Evolutionary conservation across 92 coral and sea anemone genomes (phyloP).

Genomic region (Epizoanthus illoricatus): DNA sequence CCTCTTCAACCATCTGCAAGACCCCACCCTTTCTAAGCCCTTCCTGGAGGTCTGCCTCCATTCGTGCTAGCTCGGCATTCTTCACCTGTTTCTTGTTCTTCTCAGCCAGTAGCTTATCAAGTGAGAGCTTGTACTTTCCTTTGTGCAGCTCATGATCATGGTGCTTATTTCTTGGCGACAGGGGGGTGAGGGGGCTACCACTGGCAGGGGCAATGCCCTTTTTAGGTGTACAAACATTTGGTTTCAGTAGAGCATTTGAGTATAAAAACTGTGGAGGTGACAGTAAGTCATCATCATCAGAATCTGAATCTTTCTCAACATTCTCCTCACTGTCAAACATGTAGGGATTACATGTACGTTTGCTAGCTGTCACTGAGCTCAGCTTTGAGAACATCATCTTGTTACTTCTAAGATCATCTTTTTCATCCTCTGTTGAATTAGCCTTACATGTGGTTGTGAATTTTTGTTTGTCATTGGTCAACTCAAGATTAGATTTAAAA

Average conservation of each 20-base stretch:
- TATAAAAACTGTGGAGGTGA: constrained; percentile 73
- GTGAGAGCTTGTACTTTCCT: constrained; percentile 63
- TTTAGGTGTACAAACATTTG: constrained; percentile 53
- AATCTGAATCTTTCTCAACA: constrained; percentile 21
- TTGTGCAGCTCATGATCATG: constrained; percentile 10
- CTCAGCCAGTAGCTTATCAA: constrained; percentile 69
- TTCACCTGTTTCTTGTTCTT: constrained; percentile 56
- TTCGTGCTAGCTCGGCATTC: constrained; percentile 61
- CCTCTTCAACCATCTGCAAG: constrained; percentile 49
- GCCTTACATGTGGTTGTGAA: background rate
- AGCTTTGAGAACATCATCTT: background rate
- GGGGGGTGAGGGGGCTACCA: constrained; percentile 48
- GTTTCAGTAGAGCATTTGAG: constrained; percentile 46
- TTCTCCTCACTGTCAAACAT: constrained; percentile 18
- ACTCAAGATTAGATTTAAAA: too few relatives aligned
- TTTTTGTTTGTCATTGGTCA: background rate
- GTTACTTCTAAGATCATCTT: background rate
- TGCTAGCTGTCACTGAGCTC: background rate
- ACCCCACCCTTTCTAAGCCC: constrained; percentile 73
- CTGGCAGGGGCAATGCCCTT: constrained; percentile 44
- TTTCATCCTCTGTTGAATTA: background rate
- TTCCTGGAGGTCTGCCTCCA: constrained; percentile 76
- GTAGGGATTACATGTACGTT: background rate
- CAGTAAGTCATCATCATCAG: constrained; percentile 85
- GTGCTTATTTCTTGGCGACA: constrained; percentile 17